Evolutionary conservation across 1,140 invertebrate species (phyloP), one percentile per base, ranked within the genome.

Genomic region (Hyles euphorbiae): DNA sequence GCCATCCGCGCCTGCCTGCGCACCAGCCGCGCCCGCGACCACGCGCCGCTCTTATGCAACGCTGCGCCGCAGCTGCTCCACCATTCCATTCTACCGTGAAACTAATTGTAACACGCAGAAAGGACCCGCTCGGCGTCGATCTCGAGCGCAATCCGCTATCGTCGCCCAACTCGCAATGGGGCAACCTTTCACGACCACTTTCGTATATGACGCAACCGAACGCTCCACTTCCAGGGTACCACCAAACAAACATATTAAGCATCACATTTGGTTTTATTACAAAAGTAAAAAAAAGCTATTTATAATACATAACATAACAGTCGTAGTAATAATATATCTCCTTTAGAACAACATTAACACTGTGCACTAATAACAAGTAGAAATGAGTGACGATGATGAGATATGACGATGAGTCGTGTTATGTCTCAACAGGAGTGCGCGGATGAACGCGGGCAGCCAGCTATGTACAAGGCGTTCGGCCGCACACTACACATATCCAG

Each of bases 301-400:
- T 73, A 74, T 78, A 75, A 81, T 81, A 82, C 74, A 85, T 81
- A 83, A 84, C 81, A 70, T 84, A 87, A 87, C 83, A 87, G 82
- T 83, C 79, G 76, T 75, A 78, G 74, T 75, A 79, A 77, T 78
- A 78, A 77, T 78, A 78, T 77, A 81, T 72, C 74, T 72, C 70
- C 68, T 78, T 77, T 76, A 61, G 69, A 74, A 83, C 71, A 82
- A 82, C 76, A 75, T 76, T 83, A 85, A 85, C 82, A 85, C 71
- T 81, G 82, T 87, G 84, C 84, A 81, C 80, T 78, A 84, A 83
- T 84, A 86, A 87, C 84, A 79, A 87, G 80, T 85, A 79, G 74
- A 70, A 64, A 80, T 78, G 80, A 78, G 68, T 76, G 65, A 66
- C 60, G 65, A 82, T 68, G 61, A 76, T 72, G 71, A 74, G 48